These are phyloP conservation scores for Apteryx owenii DNA, from an alignment of 2,113 vertebrate species.

Conservation along the genomic window DNA sequence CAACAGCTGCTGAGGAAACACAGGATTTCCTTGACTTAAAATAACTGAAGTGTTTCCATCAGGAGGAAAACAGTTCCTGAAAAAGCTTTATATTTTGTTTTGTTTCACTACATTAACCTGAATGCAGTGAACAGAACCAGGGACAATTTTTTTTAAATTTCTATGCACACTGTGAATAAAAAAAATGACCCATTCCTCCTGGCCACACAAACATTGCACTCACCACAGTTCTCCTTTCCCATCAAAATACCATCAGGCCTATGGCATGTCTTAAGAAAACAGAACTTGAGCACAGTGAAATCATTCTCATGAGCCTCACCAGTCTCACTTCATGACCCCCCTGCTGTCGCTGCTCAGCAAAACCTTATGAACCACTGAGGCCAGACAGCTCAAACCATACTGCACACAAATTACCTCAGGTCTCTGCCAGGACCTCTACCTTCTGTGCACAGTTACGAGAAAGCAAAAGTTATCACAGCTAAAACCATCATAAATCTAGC, in stretches of 20 bases:
- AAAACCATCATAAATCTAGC: not conserved
- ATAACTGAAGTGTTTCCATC: not conserved
- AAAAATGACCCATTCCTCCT: not conserved
- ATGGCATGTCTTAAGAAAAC: conserved; percentile 19
- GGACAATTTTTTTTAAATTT: not conserved
- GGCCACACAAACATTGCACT: not conserved
- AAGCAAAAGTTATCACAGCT: not conserved
- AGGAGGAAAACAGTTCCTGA: not conserved
- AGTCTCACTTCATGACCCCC: not conserved
- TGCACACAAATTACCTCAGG: not conserved
- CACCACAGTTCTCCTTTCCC: not conserved
- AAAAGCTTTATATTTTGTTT: not conserved
- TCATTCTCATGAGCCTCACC: not conserved
- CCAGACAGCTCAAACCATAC: not conserved
- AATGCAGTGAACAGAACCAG: not conserved
- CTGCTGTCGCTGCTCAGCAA: not conserved
- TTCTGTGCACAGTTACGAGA: not conserved
- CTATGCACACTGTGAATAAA: not conserved
- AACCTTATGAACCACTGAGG: not conserved
- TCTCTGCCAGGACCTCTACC: not conserved
- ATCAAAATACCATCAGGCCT: not conserved
- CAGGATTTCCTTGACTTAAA: conserved; percentile 32
- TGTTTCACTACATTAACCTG: not conserved
- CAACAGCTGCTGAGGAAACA: conserved; percentile 49
- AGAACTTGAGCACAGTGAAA: not conserved